Conservation (phyloP, 2,797 vertebrate genomes). For the Hafferia zeledoni region DNA sequence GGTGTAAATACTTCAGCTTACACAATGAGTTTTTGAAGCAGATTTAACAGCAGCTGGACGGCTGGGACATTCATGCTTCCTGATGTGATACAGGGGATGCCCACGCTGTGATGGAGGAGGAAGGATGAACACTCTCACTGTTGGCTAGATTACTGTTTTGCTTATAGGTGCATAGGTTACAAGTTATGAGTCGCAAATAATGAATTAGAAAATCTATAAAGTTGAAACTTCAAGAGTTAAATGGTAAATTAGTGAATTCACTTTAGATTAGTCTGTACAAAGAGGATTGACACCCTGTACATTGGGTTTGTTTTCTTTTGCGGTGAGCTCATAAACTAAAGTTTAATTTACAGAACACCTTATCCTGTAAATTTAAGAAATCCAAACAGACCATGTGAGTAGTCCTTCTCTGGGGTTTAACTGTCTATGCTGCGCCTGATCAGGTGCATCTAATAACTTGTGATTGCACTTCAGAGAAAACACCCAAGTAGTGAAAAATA, state of each 20-base stretch:
- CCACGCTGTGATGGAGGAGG: not conserved
- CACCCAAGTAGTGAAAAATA: not conserved
- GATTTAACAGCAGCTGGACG: not conserved
- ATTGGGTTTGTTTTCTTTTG: not conserved
- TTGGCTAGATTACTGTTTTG: not conserved
- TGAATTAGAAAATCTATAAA: not conserved
- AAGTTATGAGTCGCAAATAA: not conserved
- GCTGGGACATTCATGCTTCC: not conserved
- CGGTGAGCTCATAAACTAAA: not conserved
- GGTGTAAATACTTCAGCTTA: not conserved
- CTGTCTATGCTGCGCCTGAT: not conserved
- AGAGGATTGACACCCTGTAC: not conserved
- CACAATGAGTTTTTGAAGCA: not conserved
- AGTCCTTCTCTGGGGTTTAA: not conserved
- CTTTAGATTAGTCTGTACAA: not conserved
- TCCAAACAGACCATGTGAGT: not conserved
- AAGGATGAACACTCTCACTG: not conserved
- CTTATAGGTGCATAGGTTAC: not conserved
- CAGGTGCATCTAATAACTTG: not conserved
- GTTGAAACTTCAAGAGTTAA: not conserved
- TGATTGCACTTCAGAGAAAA: not conserved
- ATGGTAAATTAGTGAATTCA: not conserved
- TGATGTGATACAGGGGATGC: not conserved
- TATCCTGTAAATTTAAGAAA: not conserved
- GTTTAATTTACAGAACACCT: not conserved